Evolutionary conservation across 2,797 vertebrate genomes (phyloP), one percentile per base, ranked within the genome.

Genomic region (Enteromius paludinosus): DNA sequence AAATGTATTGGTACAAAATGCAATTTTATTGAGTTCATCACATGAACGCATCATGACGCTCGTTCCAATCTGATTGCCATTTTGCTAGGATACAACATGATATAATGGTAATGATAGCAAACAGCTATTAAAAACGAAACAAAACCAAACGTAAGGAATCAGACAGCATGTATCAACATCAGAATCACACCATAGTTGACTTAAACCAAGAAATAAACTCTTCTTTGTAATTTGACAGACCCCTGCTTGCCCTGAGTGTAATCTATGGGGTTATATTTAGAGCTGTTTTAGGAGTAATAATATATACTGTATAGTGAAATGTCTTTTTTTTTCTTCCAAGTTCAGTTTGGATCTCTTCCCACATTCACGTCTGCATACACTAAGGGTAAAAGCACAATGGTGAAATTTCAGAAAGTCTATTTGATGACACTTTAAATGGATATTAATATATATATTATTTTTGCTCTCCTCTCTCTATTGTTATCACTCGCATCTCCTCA

Each of bases 21-120:
- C 86, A 61, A 91, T 95, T 98, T 97, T 97, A 97, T 96, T 94
- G 85, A 94, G 93, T 91, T 95, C 90, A 43, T 93, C 91, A 94
- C 93, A 86, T 41, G 93, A n/a, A n/a, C n/a, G n/a, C n/a, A n/a
- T n/a, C n/a, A 91, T 91, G 90, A 95, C 86, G 92, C 90, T 94
- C 92, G 87, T 90, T 94, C 90, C 89, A 94, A 94, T 94, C 92
- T 91, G 92, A 93, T 94, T 93, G 92, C 87, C 91, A 93, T 89
- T 78, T 73, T 69, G 47, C 56, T 79, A 45, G 69, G 59, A 88
- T 65, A 81, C 79, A 72, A 86, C 41, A 81, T 54, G 65, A 70
- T 41, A 72, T 56, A 66, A 73, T 35, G 25, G 4, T 59, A 79
- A 79, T 68, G 59, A 74, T 25, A 62, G 47, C 54, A n/a, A 25